phyloP scores from a whole-genome alignment of 2,888 invertebrate species.

The Leptinotarsa rubiginosa region DNA sequence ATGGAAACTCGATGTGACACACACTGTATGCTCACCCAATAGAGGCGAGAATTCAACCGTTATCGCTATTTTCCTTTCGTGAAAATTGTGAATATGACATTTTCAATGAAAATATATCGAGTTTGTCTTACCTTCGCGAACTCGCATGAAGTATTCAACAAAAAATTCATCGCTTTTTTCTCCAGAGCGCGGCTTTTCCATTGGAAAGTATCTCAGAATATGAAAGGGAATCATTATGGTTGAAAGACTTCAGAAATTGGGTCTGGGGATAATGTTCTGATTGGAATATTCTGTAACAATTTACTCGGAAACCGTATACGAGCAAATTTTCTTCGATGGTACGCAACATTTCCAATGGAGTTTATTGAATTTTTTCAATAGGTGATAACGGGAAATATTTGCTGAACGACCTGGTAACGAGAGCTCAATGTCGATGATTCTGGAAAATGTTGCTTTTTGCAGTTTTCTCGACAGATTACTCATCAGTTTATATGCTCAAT shows the following conservation, averaged over 20 bases:
- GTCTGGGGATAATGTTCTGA: conserved; percentile 7
- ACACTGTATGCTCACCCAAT: not conserved
- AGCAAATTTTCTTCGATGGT: not conserved
- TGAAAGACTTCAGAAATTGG: conserved; percentile 17
- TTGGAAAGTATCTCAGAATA: conserved; percentile 10
- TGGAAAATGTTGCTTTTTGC: too few relatives aligned
- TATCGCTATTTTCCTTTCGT: not conserved
- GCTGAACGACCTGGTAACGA: too few relatives aligned
- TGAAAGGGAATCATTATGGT: conserved; percentile 17
- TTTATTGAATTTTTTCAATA: too few relatives aligned
- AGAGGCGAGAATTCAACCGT: not conserved
- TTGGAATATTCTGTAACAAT: conserved; percentile 6
- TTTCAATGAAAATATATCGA: conserved; percentile 14
- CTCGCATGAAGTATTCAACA: not conserved
- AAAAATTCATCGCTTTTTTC: conserved; percentile 5
- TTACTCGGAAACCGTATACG: not conserved
- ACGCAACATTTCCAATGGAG: not conserved
- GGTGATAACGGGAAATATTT: too few relatives aligned
- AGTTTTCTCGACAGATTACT: too few relatives aligned
- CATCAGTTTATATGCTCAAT: too few relatives aligned
- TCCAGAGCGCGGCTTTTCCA: not conserved
- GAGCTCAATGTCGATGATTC: too few relatives aligned
- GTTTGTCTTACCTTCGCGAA: conserved; percentile 2
- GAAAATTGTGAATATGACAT: conserved; percentile 2
- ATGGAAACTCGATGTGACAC: too few relatives aligned